A percentile compares a stretch with the other conserved stretches of the same genome.
Evolutionary conservation across 2,888 invertebrate species (phyloP).

Genomic region (Anthrax anthrax): DNA sequence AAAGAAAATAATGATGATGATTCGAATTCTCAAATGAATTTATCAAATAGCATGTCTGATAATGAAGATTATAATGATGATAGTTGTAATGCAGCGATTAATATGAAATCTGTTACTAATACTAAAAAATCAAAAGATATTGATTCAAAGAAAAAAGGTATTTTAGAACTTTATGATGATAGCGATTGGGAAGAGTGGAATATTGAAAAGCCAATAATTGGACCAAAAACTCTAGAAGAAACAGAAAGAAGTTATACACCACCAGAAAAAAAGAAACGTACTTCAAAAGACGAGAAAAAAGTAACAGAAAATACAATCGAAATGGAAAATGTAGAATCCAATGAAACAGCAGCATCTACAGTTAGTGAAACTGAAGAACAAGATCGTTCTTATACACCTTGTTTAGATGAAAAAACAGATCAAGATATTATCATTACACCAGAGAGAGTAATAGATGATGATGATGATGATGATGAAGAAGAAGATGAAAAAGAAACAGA

Average conservation of each 20-base stretch:
- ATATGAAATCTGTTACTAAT: too few species aligned
- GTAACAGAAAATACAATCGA: constrained; percentile 8
- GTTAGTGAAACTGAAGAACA: constrained; percentile 31
- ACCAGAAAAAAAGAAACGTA: constrained; percentile 7
- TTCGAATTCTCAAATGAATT: background rate
- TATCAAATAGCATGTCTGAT: constrained; percentile 7
- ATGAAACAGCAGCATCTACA: background rate
- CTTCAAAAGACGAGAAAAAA: constrained; percentile 22
- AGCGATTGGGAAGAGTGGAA: constrained; percentile 36
- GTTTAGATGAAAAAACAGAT: constrained; percentile 48
- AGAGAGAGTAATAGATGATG: constrained; percentile 5
- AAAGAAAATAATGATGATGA: background rate
- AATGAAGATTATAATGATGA: background rate
- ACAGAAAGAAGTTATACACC: constrained; percentile 5
- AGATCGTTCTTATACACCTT: constrained; percentile 58
- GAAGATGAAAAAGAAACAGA: constrained; percentile 7
- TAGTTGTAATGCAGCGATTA: too few species aligned
- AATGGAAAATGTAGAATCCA: background rate
- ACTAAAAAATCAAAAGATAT: background rate
- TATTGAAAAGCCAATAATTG: constrained; percentile 24
- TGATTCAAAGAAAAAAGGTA: constrained; percentile 32
- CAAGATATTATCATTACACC: constrained; percentile 10
- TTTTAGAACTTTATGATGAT: constrained; percentile 41
- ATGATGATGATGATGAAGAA: constrained; percentile 16
- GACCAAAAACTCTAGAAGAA: background rate